Conservation (phyloP, 2,797 vertebrate species). For the Paratrypauchen microcephalus region DNA sequence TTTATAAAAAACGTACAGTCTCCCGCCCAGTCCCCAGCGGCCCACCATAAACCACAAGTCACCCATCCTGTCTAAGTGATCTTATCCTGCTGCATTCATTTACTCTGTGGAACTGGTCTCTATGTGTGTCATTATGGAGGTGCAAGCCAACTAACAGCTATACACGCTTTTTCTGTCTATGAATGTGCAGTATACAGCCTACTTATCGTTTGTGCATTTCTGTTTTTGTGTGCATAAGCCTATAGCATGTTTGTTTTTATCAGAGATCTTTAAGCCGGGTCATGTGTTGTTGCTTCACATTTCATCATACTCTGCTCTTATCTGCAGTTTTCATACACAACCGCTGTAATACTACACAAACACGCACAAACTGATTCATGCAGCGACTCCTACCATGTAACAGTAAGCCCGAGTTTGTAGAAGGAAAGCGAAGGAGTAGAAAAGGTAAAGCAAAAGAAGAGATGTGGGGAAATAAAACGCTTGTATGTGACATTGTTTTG, state of each 20-base stretch:
- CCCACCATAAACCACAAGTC: conserved; percentile 48
- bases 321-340: conserved; percentile 79
- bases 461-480: conserved; percentile 31
- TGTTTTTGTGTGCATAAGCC: conserved; percentile 42
- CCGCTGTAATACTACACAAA: conserved; percentile 75
- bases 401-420: conserved; percentile 65
- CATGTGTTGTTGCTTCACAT: conserved; percentile 82
- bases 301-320: conserved; percentile 80
- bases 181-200: conserved; percentile 19
- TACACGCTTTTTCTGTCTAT: conserved; percentile 36
- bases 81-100: conserved; percentile 65
- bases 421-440: conserved; percentile 57
- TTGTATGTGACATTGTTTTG: conserved; percentile 13
- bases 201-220: conserved; percentile 31
- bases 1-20: background rate
- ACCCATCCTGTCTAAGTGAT: conserved; percentile 48
- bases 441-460: conserved; percentile 40
- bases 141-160: conserved; percentile 21
- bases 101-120: conserved; percentile 58
- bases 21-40: background rate
- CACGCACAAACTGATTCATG: conserved; percentile 49
- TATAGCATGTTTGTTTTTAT: conserved; percentile 70
- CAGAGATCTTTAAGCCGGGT: conserved; percentile 77
- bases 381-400: conserved; percentile 63
- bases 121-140: conserved; percentile 42